Base-by-base conservation (phyloP, 2,888 invertebrate species). In the Geophilus truncorum region DNA sequence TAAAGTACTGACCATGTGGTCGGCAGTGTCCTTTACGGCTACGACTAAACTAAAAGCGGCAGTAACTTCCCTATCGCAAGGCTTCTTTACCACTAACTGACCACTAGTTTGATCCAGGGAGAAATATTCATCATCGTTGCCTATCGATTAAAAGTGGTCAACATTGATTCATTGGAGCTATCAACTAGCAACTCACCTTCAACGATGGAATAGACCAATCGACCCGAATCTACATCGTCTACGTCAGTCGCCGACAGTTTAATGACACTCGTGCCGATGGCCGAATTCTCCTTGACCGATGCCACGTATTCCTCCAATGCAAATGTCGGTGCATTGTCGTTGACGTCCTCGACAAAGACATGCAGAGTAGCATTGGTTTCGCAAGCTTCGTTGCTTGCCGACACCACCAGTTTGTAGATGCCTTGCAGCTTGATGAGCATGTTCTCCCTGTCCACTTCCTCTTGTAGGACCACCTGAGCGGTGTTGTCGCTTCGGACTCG, bases 111-210 rank as follows among this genome's bases (percentile, higher is more conserved):
- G 90, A 85, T 94, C 91, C 0, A 93, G 89, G 30, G 89, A 87
- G 85, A 95, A 95, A 84, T 92, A 87, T 83, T 93, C 92, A 84
- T 92, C 92, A 18, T 92, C 93, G 70, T 93, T 92, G 0, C 94
- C 95, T 83, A 91, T 91, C 0, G 95, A 86, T 0, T 90, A 90
- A n/a, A 93, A 90, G 21, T 89, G 10, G 4, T 10, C 57, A 21
- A 5, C 23, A 18, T 6, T 12, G 10, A 57, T 57, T 12, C 57
- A 57, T 6, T 57, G 5, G n/a, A n/a, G 57, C 18, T 23, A 4
- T 9, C 76, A 3, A 3, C 18, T 28, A 6, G 6, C n/a, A 6
- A 36, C 81, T 79, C 81, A 81, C 83, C 83, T 25, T 84, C 83
- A 34, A 84, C 81, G 45, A 85, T 84, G 30, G 82, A 83, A 77